Percentiles rank a stretch among this genome's conserved stretches.
Evolutionary conservation across 2,797 vertebrate species (phyloP).

Genomic region (Nasua narica): DNA sequence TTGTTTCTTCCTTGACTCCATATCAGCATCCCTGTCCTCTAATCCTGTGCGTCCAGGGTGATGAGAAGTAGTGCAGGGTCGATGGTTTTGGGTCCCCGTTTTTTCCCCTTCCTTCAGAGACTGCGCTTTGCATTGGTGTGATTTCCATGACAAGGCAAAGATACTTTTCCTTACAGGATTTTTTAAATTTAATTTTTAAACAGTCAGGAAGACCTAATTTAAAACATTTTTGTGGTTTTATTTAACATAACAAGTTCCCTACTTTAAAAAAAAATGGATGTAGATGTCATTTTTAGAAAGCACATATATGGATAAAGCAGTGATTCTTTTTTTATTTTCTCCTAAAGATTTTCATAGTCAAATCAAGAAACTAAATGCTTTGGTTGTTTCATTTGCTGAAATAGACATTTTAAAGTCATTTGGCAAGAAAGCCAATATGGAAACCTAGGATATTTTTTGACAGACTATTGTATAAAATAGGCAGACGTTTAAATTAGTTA

Average conservation of each 20-base stretch:
- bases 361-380: constrained; percentile 49
- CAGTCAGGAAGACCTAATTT: constrained; percentile 42
- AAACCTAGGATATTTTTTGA: constrained; percentile 20
- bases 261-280: constrained; percentile 59
- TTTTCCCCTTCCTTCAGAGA: neutral
- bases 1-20: neutral
- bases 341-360: constrained; percentile 58
- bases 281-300: constrained; percentile 52
- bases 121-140: neutral
- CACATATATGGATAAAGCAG: constrained; percentile 46
- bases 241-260: constrained; percentile 64
- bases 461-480: constrained; percentile 39
- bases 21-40: neutral
- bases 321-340: constrained; percentile 49
- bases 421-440: constrained; percentile 38
- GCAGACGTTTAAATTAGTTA: constrained; percentile 46
- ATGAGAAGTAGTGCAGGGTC: neutral
- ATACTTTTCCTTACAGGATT: constrained; percentile 4
- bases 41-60: neutral
- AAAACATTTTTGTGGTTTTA: constrained; percentile 50
- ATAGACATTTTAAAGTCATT: constrained; percentile 45
- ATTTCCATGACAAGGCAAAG: constrained; percentile 13
- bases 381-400: constrained; percentile 62
- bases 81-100: neutral
- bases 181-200: constrained; percentile 59